Conservation (phyloP, 2,888 invertebrate genomes). For the Encarsia formosa region DNA sequence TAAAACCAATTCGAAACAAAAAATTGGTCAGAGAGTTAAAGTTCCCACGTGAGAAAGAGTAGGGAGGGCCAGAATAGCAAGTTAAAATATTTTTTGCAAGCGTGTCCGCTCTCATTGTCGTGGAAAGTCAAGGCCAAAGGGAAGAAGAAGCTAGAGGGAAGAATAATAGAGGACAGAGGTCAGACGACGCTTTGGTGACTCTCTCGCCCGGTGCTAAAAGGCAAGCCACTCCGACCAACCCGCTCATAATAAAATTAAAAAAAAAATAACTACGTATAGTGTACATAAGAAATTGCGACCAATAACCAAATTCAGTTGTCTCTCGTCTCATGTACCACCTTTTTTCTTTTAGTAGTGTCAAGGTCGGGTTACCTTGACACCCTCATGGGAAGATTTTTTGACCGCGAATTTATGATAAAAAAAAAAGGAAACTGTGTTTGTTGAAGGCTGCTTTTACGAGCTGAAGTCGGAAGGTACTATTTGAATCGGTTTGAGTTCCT, state of each 20-base stretch:
- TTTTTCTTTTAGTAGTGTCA: constrained; percentile 6
- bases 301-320: constrained; percentile 8
- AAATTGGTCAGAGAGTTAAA: too few species aligned
- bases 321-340: constrained; percentile 3
- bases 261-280: constrained; percentile 9
- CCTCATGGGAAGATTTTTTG: too few species aligned
- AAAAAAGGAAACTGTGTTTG: neutral
- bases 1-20: too few species aligned
- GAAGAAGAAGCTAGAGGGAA: neutral
- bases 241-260: constrained; percentile 37
- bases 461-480: constrained; percentile 8
- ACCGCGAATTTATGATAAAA: neutral
- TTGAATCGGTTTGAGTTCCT: constrained; percentile 26
- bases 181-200: constrained; percentile 33
- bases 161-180: constrained; percentile 34
- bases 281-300: neutral
- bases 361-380: constrained; percentile 10
- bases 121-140: too few species aligned
- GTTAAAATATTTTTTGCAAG: too few species aligned
- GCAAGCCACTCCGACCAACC: constrained; percentile 33
- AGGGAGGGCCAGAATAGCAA: too few species aligned
- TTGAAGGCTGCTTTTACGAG: neutral
- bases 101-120: too few species aligned
- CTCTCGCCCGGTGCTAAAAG: constrained; percentile 37
- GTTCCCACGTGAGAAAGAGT: too few species aligned